These are phyloP conservation scores for Megalurothrips usitatus DNA, from an alignment of 2,888 invertebrate genomes.

Conservation along the genomic window DNA sequence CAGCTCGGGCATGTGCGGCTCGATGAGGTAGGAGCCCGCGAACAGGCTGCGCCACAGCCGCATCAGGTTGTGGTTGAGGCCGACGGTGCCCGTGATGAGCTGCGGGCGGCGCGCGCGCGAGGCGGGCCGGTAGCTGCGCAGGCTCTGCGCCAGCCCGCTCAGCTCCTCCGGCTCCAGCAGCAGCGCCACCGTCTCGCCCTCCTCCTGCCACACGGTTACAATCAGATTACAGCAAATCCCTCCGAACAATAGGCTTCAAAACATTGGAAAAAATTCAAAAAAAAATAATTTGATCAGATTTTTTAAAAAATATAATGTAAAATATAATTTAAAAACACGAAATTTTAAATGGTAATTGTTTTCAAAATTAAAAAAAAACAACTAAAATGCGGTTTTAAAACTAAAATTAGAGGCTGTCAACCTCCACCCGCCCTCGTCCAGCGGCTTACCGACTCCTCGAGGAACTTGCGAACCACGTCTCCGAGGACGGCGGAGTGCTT, in stretches of 20 bases:
- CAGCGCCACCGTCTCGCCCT: constrained; percentile 40
- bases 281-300: no score
- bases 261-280: no score
- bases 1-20: constrained; percentile 38
- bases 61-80: constrained; percentile 35
- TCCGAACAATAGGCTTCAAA: no score
- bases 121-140: constrained; percentile 31
- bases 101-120: constrained; percentile 14
- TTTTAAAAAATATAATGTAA: no score
- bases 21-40: constrained; percentile 36
- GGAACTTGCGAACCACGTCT: constrained; percentile 40
- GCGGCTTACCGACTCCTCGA: constrained; percentile 37
- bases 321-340: no score
- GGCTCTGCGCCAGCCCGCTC: constrained; percentile 37
- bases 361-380: background rate
- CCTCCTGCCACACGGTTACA: constrained; percentile 37
- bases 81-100: constrained; percentile 34
- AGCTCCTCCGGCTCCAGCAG: constrained; percentile 42
- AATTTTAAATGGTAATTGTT: background rate
- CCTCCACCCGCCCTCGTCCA: no score
- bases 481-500: constrained; percentile 39
- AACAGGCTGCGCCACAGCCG: constrained; percentile 35
- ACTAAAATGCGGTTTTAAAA: no score
- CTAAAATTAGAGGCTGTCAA: background rate
- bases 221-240: no score